Base-by-base conservation (phyloP, 2,113 vertebrate species). In the Plotosus lineatus region DNA sequence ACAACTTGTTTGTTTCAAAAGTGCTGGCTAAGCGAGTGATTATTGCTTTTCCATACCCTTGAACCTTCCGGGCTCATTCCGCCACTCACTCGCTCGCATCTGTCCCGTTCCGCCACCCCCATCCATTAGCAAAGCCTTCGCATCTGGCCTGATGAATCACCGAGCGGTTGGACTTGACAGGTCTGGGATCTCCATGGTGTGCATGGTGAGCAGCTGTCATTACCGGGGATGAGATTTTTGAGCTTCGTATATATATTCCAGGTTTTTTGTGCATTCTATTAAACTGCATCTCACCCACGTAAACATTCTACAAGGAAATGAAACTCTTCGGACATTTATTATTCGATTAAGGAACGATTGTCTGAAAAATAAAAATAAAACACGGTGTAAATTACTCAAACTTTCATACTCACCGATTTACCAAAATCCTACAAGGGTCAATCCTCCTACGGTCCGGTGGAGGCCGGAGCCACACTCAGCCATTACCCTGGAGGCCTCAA, bases 81-180 rank as follows among this genome's bases (percentile, higher is more conserved):
- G 17, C 9, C 28, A 51, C 6, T 73, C 69, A 73, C 46, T 51
- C 40, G 21, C 28, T 73, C 9, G 33, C 46, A 73, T 73, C 69
- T 73, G 28, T 23, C 31, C 3, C 46, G 51, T 51, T 73, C 26
- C 75, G 71, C 80, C 61, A 55, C 76, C 61, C 73, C 75, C 61
- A 82, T 79, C 80, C 61, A 85, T 85, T 85, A 82, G 61, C 75
- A 82, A 82, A 82, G 76, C 76, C 76, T 61, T 77, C 75, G 71
- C 76, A 82, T 85, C 76, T 66, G 73, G 84, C 72, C 71, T 82
- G 84, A 85, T 85, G 80, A 80, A 72, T 80, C 78, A 80, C 66
- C 55, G 23, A 79, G 80, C 33, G 71, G 71, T 77, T 82, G 80
- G 75, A 74, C 56, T 71, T 73, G 76, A 82, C 84, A 85, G 76